These are phyloP conservation scores for Deroptyus accipitrinus DNA, from an alignment of 2,113 vertebrate species.

Conservation along the genomic window DNA sequence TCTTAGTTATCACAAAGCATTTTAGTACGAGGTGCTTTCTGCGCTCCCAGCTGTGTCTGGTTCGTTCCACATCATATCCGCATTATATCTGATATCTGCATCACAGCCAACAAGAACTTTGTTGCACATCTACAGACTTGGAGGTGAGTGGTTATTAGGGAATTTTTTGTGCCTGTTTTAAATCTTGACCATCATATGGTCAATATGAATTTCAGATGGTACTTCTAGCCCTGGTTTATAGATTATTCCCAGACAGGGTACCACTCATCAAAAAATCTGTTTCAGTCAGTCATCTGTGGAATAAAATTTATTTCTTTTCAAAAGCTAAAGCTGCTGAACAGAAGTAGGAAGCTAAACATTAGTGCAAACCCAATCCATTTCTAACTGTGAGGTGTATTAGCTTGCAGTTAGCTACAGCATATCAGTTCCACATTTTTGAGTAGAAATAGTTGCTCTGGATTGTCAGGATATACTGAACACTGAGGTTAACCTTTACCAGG, in stretches of 20 bases:
- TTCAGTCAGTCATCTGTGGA: neutral
- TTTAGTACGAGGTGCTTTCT: neutral
- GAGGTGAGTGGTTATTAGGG: neutral
- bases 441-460: neutral
- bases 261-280: neutral
- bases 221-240: neutral
- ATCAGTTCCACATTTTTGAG: slow-evolving; percentile 13
- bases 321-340: neutral
- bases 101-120: neutral
- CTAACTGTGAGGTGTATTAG: neutral
- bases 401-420: slow-evolving; percentile 5
- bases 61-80: neutral
- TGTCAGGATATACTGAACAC: neutral
- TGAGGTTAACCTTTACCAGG: slow-evolving; percentile 14
- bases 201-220: neutral
- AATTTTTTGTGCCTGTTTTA: neutral
- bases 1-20: neutral
- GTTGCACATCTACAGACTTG: neutral
- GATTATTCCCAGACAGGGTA: neutral
- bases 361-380: neutral
- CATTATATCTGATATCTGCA: neutral
- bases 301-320: slow-evolving; percentile 22
- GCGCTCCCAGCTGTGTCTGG: neutral
- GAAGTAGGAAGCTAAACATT: slow-evolving; percentile 17
- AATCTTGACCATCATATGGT: neutral